Evolutionary conservation across 1,140 invertebrate species (phyloP), one percentile per base, ranked within the genome.

Genomic region (Sitodiplosis mosellana): DNA sequence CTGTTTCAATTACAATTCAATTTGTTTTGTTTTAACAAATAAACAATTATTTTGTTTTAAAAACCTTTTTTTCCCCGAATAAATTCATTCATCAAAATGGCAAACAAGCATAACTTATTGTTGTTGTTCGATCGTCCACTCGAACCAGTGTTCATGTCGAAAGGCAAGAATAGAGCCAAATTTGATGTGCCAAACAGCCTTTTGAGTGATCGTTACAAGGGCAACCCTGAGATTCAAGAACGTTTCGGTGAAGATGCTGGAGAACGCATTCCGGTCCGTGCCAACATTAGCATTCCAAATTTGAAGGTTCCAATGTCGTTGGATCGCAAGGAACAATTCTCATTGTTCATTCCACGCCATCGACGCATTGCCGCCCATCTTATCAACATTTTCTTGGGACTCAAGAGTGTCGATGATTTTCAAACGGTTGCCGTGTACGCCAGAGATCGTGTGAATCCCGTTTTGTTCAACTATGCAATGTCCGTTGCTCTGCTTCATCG

Each of bases 401-500:
- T 83, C 73, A 66, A 77, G 49, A 73, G 74, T 3, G 63, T 78
- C 18, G 78, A 83, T 1, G 82, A 85, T 47, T 71, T 87, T 27
- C 58, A 76, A 49, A 81, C 81, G 0, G 64, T 80, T 8, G 72
- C 76, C 8, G 74, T 78, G 2, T 86, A 78, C 55, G 78, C 76
- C 50, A 75, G 81, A 37, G 77, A 85, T 57, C 74, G 79, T 19
- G 61, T 85, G 33, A 86, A 86, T 60, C 77, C 81, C 0, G 77
- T 80, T 55, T 63, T 87, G 64, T 86, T 83, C 66, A 78, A 83
- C 60, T 86, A 87, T 58, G 76, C 77, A 7, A 64, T 78, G 2
- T 81, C 81, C 0, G 82, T 86, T 18, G 81, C 81, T 0, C 66
- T 85, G 22, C 56, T 85, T 36, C 80, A 86, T 69, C 76, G 81